Evolutionary conservation across 2,888 invertebrate genomes (phyloP).

Genomic region (Phania funesta): DNA sequence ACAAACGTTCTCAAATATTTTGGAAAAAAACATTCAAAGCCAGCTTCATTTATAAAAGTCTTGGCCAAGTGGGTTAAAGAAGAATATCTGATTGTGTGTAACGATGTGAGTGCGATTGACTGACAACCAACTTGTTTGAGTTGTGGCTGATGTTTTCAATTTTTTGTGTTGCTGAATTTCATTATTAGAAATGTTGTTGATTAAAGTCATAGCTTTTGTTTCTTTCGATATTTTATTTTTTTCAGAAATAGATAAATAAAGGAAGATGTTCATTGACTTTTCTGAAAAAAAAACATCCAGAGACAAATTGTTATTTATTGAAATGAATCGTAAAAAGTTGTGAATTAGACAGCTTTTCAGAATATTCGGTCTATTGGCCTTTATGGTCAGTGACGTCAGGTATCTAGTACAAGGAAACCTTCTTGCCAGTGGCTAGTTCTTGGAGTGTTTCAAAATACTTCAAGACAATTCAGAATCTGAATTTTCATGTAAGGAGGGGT

Average conservation of each 20-base stretch:
- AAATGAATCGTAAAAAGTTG: too few relatives aligned
- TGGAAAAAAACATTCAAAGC: too few relatives aligned
- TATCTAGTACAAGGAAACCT: too few relatives aligned
- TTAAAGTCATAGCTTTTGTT: not conserved
- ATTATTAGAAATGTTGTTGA: slow-evolving; percentile 58
- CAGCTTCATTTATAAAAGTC: too few relatives aligned
- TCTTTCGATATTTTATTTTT: slow-evolving; percentile 2
- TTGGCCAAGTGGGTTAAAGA: not conserved
- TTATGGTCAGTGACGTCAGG: too few relatives aligned
- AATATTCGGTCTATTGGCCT: too few relatives aligned
- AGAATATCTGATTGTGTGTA: not conserved
- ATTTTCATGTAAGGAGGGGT: too few relatives aligned
- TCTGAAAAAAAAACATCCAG: not conserved
- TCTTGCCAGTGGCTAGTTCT: too few relatives aligned
- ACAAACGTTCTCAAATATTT: too few relatives aligned
- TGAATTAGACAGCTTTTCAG: too few relatives aligned
- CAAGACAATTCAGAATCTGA: too few relatives aligned
- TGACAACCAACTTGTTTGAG: not conserved
- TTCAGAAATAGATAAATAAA: not conserved
- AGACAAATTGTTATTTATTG: not conserved
- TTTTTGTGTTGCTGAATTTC: slow-evolving; percentile 34
- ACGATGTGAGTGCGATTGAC: not conserved
- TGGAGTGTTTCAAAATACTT: too few relatives aligned
- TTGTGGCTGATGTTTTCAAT: slow-evolving; percentile 17
- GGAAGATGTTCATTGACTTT: slow-evolving; percentile 5